Conservation (phyloP, 2,888 invertebrate species). For the Notodonta dromedarius region DNA sequence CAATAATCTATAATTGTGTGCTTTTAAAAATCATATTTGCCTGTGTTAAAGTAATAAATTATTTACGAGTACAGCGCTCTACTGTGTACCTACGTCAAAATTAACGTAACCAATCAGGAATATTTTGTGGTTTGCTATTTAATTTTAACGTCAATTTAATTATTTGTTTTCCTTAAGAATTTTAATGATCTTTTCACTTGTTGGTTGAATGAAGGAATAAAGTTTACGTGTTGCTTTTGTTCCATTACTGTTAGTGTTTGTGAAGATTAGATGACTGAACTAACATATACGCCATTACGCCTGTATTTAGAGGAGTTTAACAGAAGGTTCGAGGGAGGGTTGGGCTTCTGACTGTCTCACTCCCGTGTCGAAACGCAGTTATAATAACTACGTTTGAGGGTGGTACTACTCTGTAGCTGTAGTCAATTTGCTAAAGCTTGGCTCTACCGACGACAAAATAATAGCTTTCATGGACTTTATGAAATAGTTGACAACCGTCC, state of each 20-base stretch:
- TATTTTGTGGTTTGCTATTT: constrained; percentile 2
- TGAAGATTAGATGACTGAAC: no score
- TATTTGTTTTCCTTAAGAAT: constrained; percentile 11
- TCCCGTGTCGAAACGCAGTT: no score
- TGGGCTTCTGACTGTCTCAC: no score
- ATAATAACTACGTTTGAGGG: no score
- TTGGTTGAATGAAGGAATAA: not conserved
- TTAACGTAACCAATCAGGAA: not conserved
- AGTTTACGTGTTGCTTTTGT: not conserved
- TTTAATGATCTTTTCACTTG: constrained; percentile 12
- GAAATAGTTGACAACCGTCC: not conserved
- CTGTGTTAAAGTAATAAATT: constrained; percentile 13
- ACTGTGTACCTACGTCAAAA: not conserved
- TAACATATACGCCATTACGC: no score
- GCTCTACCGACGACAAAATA: no score
- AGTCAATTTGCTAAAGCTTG: no score
- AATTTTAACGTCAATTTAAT: constrained; percentile 2
- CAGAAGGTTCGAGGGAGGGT: no score
- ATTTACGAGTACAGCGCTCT: constrained; percentile 11
- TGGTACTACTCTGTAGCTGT: no score
- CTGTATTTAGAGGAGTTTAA: no score
- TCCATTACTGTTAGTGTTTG: not conserved
- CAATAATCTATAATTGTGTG: constrained; percentile 12
- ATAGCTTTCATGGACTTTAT: no score
- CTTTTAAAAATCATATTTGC: constrained; percentile 10